Base-by-base conservation (phyloP, 2,888 invertebrate genomes). In the Rhagophthalmus giganteus region DNA sequence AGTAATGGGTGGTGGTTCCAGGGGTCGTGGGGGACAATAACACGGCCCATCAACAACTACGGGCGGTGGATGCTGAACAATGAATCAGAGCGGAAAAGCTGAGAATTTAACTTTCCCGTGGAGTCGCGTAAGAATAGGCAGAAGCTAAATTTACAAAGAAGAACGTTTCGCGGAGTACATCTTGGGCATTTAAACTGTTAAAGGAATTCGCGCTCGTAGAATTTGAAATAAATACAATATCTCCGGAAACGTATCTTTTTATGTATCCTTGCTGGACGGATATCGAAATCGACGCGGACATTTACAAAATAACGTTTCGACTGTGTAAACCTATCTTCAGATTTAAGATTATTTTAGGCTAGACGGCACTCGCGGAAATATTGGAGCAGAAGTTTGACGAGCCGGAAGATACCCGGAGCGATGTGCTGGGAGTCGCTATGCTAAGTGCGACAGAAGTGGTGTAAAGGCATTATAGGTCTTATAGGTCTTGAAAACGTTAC, bases 351-450 rank as follows among this genome's bases (percentile, higher is more conserved):
- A 72, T 69, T 70, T 70, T 61, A 60, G 66, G 47, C 47, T 53
- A 47, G 47, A 67, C 69, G 67, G 71, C 68, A 71, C 69, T 71
- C 66, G 70, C 70, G 71, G 71, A 71, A 72, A 71, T 70, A 71
- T 71, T 65, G 67, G 65, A 69, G 70, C 68, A 65, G 69, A 69
- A 71, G 66, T 71, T n/a, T 70, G 74, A 73, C 74, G 74, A 73
- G 69, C 65, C 72, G 73, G 70, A 72, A 74, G 73, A 69, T 70
- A 71, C 67, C 67, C 67, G 67, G 68, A 64, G 64, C 67, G 66
- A 66, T 46, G 45, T 52, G 46, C 39, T 39, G 3, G 44, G 52
- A 49, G 54, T 51, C 46, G 40, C 46, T 54, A 54, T 46, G 54
- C 46, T 54, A 54, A 54, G 54, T 54, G 54, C 46, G 46, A 41